Conservation (phyloP, 2,797 vertebrate genomes). For the Fratercula arctica region DNA sequence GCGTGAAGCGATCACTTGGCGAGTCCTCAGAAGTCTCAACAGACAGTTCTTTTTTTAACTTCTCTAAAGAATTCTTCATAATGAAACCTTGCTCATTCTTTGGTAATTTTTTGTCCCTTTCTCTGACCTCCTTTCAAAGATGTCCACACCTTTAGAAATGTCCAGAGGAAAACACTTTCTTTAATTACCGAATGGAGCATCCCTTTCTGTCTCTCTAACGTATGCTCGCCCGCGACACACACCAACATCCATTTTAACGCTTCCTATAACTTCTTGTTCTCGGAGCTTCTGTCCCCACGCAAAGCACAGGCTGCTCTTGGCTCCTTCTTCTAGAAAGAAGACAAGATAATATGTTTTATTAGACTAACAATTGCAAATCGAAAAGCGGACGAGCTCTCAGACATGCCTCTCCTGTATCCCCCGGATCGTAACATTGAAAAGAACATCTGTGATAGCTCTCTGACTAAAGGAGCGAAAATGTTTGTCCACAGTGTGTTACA, state of each 20-base stretch:
- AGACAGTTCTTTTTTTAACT: not conserved
- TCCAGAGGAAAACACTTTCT: not conserved
- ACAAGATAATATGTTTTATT: not conserved
- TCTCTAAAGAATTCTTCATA: not conserved
- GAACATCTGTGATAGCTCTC: not conserved
- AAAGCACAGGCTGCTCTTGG: not conserved
- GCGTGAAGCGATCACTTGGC: too few species aligned
- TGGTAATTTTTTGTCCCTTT: not conserved
- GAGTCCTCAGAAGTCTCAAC: not conserved
- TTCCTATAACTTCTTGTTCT: not conserved
- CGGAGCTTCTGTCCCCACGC: not conserved
- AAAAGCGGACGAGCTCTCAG: not conserved
- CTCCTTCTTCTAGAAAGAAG: not conserved
- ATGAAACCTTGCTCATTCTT: not conserved
- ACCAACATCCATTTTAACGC: not conserved
- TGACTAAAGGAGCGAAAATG: not conserved
- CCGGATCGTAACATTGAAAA: not conserved
- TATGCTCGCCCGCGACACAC: too few species aligned
- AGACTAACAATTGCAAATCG: not conserved
- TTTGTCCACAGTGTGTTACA: not conserved
- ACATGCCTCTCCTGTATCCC: fast-evolving
- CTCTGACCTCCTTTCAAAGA: not conserved
- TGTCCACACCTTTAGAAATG: not conserved
- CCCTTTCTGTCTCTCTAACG: not conserved
- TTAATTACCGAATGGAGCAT: not conserved